Evolutionary conservation across 1,140 invertebrate species (phyloP).

Genomic region (Sminthurinus signatus): DNA sequence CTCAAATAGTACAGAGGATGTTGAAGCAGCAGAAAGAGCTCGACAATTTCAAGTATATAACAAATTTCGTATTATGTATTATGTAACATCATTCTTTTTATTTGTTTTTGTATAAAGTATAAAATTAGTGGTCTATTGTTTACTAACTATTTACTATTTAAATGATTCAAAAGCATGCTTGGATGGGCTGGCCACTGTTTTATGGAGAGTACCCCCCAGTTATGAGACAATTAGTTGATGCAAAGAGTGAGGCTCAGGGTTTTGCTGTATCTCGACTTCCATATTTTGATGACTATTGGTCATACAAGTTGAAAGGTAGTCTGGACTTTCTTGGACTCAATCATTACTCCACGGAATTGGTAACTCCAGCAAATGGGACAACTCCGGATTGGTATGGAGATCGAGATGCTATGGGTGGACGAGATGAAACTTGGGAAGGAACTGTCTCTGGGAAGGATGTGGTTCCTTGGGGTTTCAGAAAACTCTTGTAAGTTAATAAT

Average conservation of each 20-base stretch:
- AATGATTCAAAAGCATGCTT: conserved; percentile 47
- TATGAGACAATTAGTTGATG: conserved; percentile 36
- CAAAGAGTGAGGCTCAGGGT: conserved; percentile 31
- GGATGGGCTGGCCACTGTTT: conserved; percentile 58
- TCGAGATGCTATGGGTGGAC: background rate
- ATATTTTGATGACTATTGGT: conserved; percentile 43
- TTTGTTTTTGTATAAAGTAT: too few species aligned
- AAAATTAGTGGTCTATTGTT: too few species aligned
- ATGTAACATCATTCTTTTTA: too few species aligned
- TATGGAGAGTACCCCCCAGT: conserved; percentile 49
- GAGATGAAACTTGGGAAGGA: conserved; percentile 14
- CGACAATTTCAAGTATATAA: conserved; percentile 30
- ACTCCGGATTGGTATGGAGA: conserved; percentile 14
- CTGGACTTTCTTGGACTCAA: conserved; percentile 31
- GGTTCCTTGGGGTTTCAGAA: conserved; percentile 49
- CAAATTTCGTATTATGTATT: too few species aligned
- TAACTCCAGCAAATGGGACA: background rate
- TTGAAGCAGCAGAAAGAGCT: conserved; percentile 22
- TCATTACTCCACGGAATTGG: conserved; percentile 29
- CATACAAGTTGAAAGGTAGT: conserved; percentile 46
- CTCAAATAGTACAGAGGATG: conserved; percentile 10
- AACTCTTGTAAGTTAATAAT: too few species aligned
- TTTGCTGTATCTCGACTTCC: conserved; percentile 33
- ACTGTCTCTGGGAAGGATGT: conserved; percentile 30
- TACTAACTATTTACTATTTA: background rate